Evolutionary conservation across 2,797 vertebrate species (phyloP).

Genomic region (Ctenopoma kingsleyae): DNA sequence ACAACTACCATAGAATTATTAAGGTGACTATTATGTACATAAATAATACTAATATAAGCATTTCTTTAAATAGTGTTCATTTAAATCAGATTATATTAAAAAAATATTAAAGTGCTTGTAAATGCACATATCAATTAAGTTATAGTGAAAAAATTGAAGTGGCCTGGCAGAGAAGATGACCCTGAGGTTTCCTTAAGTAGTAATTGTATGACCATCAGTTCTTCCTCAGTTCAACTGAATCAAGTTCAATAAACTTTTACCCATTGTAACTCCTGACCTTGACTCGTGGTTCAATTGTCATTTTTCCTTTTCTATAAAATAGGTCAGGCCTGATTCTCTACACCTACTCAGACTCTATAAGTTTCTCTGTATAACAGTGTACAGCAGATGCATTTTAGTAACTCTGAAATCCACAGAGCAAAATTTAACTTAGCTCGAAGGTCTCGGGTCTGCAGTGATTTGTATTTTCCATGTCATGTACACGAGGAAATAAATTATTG

Average conservation of each 20-base stretch:
- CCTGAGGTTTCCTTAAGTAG: constrained; percentile 13
- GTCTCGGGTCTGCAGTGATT: constrained; percentile 60
- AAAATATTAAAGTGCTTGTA: background rate
- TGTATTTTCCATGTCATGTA: constrained; percentile 75
- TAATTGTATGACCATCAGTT: constrained; percentile 34
- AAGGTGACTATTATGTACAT: no score
- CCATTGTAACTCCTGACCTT: constrained; percentile 11
- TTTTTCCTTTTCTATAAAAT: constrained; percentile 20
- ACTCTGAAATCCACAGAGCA: constrained; percentile 38
- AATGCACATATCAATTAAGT: constrained; percentile 3
- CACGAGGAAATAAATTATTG: constrained; percentile 76
- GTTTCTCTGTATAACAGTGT: constrained; percentile 23
- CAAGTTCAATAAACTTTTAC: constrained; percentile 18
- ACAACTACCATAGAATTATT: no score
- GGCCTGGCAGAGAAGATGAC: background rate
- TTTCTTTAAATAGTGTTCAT: constrained; percentile 4
- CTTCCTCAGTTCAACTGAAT: constrained; percentile 24
- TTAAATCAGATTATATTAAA: background rate
- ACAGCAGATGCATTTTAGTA: constrained; percentile 40
- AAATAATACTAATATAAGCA: background rate
- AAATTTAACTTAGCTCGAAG: constrained; percentile 43
- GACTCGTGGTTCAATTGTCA: constrained; percentile 14
- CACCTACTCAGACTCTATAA: constrained; percentile 18
- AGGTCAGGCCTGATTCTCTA: background rate
- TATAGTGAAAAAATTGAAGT: background rate